Evolutionary conservation across 2,797 vertebrate species (phyloP).

Genomic region (Gobionotothen gibberifrons): DNA sequence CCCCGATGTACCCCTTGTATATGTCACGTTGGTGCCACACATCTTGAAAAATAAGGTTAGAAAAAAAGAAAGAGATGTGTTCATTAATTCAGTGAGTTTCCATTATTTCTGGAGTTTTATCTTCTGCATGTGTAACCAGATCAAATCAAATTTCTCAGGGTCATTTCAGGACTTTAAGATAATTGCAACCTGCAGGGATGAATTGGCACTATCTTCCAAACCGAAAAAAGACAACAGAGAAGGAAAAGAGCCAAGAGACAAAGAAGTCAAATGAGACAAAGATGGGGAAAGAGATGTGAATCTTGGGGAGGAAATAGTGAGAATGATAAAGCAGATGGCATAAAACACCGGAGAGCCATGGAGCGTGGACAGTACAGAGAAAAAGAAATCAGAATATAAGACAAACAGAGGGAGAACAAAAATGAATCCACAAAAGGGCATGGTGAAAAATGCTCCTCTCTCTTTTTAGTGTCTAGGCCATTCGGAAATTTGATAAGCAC

Average conservation of each 20-base stretch:
- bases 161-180: neutral
- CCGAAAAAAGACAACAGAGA: neutral
- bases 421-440: conserved; percentile 46
- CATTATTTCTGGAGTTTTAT: neutral
- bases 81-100: neutral
- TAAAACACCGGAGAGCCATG: conserved; percentile 6
- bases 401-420: conserved; percentile 35
- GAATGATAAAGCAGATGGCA: conserved; percentile 24
- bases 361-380: neutral
- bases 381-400: conserved; percentile 11
- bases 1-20: no score
- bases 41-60: no score
- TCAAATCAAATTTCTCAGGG: no score
- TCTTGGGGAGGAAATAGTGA: conserved; percentile 8
- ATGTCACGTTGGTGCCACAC: no score
- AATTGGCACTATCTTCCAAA: conserved; percentile 4
- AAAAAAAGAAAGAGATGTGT: neutral
- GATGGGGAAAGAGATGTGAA: conserved; percentile 14
- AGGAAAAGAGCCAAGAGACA: neutral
- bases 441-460: conserved; percentile 28
- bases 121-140: neutral
- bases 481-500: conserved; percentile 70
- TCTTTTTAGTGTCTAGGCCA: conserved; percentile 35
- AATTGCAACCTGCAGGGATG: conserved; percentile 25
- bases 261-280: neutral